These are phyloP conservation scores for Grammomys surdaster DNA, from an alignment of 2,113 vertebrate species.

Conservation along the genomic window DNA sequence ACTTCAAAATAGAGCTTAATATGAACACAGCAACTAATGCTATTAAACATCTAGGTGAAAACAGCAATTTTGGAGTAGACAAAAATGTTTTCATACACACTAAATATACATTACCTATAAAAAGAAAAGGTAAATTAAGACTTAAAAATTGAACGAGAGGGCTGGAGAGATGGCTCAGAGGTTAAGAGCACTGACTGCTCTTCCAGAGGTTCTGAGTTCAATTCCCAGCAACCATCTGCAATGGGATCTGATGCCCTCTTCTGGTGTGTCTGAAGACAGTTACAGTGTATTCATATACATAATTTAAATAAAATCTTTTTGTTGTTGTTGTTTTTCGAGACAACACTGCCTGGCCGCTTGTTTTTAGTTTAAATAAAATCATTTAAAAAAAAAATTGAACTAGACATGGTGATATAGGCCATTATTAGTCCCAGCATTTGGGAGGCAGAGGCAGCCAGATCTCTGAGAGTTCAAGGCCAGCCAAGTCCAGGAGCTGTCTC, in stretches of 20 bases:
- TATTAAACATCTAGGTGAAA: not conserved
- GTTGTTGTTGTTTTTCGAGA: too few species aligned
- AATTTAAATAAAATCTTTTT: not conserved
- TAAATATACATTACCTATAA: not conserved
- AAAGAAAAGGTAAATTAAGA: not conserved
- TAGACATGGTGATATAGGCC: not conserved
- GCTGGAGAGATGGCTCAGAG: too few species aligned
- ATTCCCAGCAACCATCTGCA: too few species aligned
- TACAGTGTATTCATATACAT: too few species aligned
- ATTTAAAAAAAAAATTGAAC: conserved; percentile 36
- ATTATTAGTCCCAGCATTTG: not conserved
- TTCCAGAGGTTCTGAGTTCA: too few species aligned
- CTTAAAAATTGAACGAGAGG: not conserved
- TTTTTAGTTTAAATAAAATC: too few species aligned
- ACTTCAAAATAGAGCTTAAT: not conserved
- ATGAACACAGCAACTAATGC: not conserved
- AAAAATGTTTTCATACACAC: not conserved
- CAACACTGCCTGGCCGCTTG: too few species aligned
- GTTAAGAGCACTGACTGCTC: too few species aligned
- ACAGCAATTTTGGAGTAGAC: not conserved
- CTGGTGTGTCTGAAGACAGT: too few species aligned
- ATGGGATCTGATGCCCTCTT: too few species aligned
- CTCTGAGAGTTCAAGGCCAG: not conserved
- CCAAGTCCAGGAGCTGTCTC: not conserved
- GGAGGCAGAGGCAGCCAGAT: not conserved